These are phyloP conservation scores for Rhynchopsitta pachyrhyncha DNA, from an alignment of 2,113 vertebrate genomes.

Conservation along the genomic window DNA sequence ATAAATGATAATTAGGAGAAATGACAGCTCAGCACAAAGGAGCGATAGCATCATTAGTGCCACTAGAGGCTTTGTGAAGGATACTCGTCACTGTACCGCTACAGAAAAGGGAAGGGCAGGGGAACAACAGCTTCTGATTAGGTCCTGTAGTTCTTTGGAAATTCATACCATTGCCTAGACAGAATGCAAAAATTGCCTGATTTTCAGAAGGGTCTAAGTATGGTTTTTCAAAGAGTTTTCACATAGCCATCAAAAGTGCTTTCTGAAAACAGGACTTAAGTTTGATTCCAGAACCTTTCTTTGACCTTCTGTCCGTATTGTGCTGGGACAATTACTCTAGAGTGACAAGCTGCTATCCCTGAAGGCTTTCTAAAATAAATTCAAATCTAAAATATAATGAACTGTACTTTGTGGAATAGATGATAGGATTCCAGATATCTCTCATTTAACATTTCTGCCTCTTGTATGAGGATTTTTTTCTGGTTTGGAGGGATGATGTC, in stretches of 20 bases:
- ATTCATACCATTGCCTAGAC: neutral
- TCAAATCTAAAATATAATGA: neutral
- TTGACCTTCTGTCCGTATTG: neutral
- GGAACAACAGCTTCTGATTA: conserved; percentile 10
- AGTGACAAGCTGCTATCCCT: neutral
- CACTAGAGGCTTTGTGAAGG: conserved; percentile 42
- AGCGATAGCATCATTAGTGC: conserved; percentile 61
- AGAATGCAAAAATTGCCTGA: neutral
- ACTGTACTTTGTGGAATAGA: neutral
- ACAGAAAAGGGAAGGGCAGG: neutral
- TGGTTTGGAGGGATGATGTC: neutral
- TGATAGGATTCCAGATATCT: neutral
- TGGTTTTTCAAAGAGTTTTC: neutral
- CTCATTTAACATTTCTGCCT: neutral
- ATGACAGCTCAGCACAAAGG: conserved; percentile 66
- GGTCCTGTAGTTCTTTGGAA: neutral
- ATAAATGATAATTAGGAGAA: conserved; percentile 69
- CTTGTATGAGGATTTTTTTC: neutral
- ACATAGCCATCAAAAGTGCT: neutral
- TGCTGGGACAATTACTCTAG: neutral
- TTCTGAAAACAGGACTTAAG: neutral
- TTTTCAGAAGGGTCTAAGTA: neutral
- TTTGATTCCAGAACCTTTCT: neutral
- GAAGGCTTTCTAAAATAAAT: neutral
- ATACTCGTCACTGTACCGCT: neutral